Percentiles rank a stretch among this genome's conserved stretches.
Conservation (phyloP, 2,888 invertebrate species). For the Chouioia cunea region DNA sequence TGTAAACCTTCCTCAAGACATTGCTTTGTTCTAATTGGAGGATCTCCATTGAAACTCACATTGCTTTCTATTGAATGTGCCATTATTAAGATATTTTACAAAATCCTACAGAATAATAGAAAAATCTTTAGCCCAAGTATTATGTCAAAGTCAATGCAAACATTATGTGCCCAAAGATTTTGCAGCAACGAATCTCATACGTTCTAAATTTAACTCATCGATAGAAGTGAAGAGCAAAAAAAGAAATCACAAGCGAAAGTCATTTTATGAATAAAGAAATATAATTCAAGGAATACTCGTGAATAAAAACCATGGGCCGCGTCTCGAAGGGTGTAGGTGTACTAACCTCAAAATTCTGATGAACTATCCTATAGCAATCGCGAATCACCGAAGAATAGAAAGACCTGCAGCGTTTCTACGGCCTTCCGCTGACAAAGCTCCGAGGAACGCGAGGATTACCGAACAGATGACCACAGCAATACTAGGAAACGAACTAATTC, state of each 20-base stretch:
- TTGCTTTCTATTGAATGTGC: slow-evolving; percentile 18
- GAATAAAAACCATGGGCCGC: no score
- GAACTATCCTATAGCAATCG: no score
- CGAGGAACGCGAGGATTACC: neutral
- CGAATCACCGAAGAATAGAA: neutral
- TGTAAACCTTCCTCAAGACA: slow-evolving; percentile 48
- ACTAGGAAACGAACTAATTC: slow-evolving; percentile 5
- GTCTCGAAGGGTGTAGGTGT: neutral
- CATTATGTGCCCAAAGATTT: no score
- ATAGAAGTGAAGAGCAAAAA: no score
- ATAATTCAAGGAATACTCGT: no score
- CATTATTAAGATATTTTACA: slow-evolving; percentile 7
- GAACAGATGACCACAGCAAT: neutral
- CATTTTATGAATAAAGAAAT: no score
- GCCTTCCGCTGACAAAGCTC: neutral
- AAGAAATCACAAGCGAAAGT: no score
- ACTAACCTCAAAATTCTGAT: slow-evolving; percentile 34
- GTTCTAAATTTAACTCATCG: no score
- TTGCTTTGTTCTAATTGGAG: slow-evolving; percentile 11
- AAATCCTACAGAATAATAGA: slow-evolving; percentile 14
- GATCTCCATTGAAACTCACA: slow-evolving; percentile 21
- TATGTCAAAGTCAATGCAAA: no score
- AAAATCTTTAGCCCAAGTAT: no score
- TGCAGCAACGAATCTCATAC: no score
- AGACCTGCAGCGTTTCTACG: neutral